Evolutionary conservation across 2,888 invertebrate genomes (phyloP), one percentile per base, ranked within the genome.

Genomic region (Chrysodeixis includens): DNA sequence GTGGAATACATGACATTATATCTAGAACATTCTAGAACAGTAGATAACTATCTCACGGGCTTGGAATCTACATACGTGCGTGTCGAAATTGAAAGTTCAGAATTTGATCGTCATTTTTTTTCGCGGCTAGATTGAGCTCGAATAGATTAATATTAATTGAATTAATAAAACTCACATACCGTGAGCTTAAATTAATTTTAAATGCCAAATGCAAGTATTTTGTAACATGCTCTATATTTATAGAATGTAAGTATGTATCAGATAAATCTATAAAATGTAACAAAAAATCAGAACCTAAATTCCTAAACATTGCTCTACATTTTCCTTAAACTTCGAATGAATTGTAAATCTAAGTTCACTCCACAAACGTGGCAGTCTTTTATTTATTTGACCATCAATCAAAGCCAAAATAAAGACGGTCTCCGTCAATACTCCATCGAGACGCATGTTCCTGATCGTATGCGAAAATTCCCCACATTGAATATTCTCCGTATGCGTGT

Each of bases 391-490:
- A 55, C 62, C 72, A 76, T 80, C 70, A 68, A 75, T 76, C 76
- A 78, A 70, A 68, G 73, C 69, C 76, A 78, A 81, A 81, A 81
- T 81, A 75, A 80, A 81, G 78, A 74, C 80, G 66, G 71, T 62
- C 69, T 69, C 70, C 69, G 66, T 81, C 78, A 79, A 71, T 78
- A 69, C 66, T 71, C 62, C 67, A 62, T 63, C 67, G 55, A 67
- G 67, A 68, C 66, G 73, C 67, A 68, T 74, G 74, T 66, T 60
- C 67, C 75, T 77, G 81, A 78, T 68, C 69, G 88, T 86, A 88
- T 88, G 88, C 86, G 86, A 90, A 89, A 92, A 94, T 92, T 93
- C 92, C 93, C 91, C 90, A 86, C 93, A 93, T 93, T 90, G 88
- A 84, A 91, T 88, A 94, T 94, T 90, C 92, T 86, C 82, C 74